phyloP scores from a whole-genome alignment of 2,113 vertebrate genomes.

The Ceyx melanurus region DNA sequence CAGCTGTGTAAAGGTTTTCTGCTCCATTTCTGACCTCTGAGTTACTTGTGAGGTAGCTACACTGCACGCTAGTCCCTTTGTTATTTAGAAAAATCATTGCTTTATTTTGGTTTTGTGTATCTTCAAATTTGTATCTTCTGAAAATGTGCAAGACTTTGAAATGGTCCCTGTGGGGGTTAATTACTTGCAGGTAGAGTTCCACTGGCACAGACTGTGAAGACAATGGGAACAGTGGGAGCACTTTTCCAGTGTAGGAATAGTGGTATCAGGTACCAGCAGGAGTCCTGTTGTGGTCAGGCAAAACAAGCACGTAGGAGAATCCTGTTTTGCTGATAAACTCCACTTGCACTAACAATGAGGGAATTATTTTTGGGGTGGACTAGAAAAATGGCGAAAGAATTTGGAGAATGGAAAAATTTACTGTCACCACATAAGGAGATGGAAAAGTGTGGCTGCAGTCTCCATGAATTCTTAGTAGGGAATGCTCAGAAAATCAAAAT shows the following conservation, averaged over 20 bases:
- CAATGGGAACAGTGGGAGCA: background rate
- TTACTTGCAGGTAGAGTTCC: background rate
- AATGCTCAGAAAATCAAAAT: background rate
- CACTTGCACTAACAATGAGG: background rate
- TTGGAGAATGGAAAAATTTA: background rate
- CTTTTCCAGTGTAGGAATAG: background rate
- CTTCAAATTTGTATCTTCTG: background rate
- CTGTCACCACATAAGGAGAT: background rate
- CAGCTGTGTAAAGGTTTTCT: background rate
- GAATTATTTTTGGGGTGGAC: conserved; percentile 25
- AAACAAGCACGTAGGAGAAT: conserved; percentile 6
- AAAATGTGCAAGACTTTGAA: background rate
- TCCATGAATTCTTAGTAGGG: background rate
- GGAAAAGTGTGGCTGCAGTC: background rate
- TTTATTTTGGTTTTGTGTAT: conserved; percentile 28
- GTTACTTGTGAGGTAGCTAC: background rate
- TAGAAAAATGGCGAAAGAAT: conserved; percentile 20
- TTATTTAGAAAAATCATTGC: background rate
- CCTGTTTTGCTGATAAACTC: background rate
- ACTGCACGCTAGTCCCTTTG: background rate
- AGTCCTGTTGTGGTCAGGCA: background rate
- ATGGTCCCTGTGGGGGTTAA: background rate
- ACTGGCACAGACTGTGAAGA: background rate
- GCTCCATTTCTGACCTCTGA: background rate
- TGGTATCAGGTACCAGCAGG: background rate